These are phyloP conservation scores for Xiphophorus maculatus DNA, from an alignment of 2,113 vertebrate genomes.

Conservation along the genomic window DNA sequence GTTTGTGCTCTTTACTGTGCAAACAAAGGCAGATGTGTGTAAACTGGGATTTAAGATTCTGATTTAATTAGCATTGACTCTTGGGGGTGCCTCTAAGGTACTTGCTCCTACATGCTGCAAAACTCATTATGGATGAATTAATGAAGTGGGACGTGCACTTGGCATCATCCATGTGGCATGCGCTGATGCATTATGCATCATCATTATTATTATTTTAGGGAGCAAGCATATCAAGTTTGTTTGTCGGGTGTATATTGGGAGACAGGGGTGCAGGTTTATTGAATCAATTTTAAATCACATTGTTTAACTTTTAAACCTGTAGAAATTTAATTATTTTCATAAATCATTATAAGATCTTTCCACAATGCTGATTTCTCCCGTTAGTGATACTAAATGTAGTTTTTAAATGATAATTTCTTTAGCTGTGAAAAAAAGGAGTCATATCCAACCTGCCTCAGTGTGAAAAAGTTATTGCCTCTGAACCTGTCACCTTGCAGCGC, in stretches of 20 bases:
- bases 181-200: constrained; percentile 77
- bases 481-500: neutral
- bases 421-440: too few relatives aligned
- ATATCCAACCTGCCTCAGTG: too few relatives aligned
- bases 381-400: neutral
- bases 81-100: constrained; percentile 69
- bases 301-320: neutral
- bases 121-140: constrained; percentile 81
- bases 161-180: constrained; percentile 69
- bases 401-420: too few relatives aligned
- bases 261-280: constrained; percentile 35
- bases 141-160: constrained; percentile 76
- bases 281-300: constrained; percentile 9
- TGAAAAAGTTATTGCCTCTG: too few relatives aligned
- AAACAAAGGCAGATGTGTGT: constrained; percentile 73
- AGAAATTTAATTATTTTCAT: neutral
- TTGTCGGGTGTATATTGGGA: constrained; percentile 31
- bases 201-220: constrained; percentile 65
- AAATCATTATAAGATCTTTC: neutral
- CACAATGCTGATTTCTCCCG: neutral
- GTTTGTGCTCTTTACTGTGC: constrained; percentile 44
- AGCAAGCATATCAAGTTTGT: constrained; percentile 57
- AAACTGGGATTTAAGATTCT: constrained; percentile 72
- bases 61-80: constrained; percentile 76
- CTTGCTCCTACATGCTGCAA: constrained; percentile 71